phyloP scores from a whole-genome alignment of 2,888 invertebrate species.

The Trimorus sp. region DNA sequence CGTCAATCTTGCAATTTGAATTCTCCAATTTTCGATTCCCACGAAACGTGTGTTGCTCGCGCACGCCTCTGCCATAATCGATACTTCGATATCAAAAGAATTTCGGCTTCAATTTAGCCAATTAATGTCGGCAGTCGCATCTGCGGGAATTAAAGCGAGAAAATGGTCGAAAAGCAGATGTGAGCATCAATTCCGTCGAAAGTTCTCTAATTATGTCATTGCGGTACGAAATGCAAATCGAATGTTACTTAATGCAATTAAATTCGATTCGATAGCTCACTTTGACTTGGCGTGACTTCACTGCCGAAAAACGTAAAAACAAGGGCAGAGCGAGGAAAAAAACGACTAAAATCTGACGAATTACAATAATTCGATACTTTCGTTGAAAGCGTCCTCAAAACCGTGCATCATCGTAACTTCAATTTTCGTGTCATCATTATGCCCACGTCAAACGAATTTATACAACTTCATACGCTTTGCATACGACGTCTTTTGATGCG shows the following conservation, averaged over 20 bases:
- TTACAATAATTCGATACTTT: constrained; percentile 24
- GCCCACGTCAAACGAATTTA: constrained; percentile 32
- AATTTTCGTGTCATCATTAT: constrained; percentile 30
- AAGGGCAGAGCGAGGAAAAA: not conserved
- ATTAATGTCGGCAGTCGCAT: too few species aligned
- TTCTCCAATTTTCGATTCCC: too few species aligned
- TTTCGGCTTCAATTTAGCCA: too few species aligned
- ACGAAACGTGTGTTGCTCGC: too few species aligned
- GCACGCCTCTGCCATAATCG: too few species aligned
- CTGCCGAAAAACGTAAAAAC: constrained; percentile 1
- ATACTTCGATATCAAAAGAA: too few species aligned
- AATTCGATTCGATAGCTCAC: constrained; percentile 5
- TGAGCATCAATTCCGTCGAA: constrained; percentile 1
- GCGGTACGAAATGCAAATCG: not conserved
- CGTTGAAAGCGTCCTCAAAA: constrained; percentile 40
- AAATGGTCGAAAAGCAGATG: constrained; percentile 9
- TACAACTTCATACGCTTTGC: constrained; percentile 35
- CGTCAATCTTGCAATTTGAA: too few species aligned
- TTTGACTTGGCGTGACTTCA: too few species aligned
- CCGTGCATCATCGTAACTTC: constrained; percentile 19
- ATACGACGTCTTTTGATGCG: constrained; percentile 28
- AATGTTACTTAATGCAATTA: constrained; percentile 20
- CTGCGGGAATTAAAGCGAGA: too few species aligned
- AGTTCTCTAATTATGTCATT: constrained; percentile 37
- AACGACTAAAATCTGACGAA: too few species aligned